Evolutionary conservation across 2,797 vertebrate species (phyloP).

Genomic region (Anas acuta): DNA sequence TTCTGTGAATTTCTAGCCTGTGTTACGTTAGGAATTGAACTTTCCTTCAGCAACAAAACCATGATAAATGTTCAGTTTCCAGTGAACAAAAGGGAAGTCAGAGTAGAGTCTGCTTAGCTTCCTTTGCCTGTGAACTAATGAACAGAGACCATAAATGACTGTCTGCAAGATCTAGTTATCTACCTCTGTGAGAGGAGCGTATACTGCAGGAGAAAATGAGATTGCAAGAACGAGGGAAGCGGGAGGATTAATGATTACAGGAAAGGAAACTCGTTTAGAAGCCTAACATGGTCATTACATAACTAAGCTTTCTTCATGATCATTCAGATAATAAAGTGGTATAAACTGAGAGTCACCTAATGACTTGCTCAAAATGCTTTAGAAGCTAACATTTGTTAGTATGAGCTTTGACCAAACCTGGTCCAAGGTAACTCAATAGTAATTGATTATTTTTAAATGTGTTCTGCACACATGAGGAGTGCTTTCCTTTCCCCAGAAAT

Average conservation of each 20-base stretch:
- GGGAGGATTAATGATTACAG: constrained; percentile 35
- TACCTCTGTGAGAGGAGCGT: background rate
- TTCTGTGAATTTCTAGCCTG: background rate
- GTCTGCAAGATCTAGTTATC: constrained; percentile 48
- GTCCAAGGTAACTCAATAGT: background rate
- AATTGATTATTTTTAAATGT: background rate
- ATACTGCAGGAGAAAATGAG: constrained; percentile 41
- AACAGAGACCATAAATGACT: constrained; percentile 37
- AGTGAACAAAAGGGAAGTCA: constrained; percentile 38
- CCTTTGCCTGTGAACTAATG: constrained; percentile 37
- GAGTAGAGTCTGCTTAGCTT: constrained; percentile 57
- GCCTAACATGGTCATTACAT: background rate
- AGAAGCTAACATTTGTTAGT: background rate
- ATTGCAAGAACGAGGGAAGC: constrained; percentile 32
- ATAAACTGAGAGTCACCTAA: constrained; percentile 19
- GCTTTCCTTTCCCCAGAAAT: background rate
- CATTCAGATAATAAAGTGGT: background rate
- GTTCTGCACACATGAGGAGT: background rate
- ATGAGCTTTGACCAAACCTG: background rate
- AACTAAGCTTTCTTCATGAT: background rate
- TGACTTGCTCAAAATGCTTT: background rate
- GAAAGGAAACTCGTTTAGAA: constrained; percentile 51
- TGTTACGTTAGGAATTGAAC: background rate
- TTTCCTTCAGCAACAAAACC: constrained; percentile 8
- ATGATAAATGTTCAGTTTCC: constrained; percentile 28